These are phyloP conservation scores for Myiozetetes cayanensis DNA, from an alignment of 2,113 vertebrate genomes.

Conservation along the genomic window DNA sequence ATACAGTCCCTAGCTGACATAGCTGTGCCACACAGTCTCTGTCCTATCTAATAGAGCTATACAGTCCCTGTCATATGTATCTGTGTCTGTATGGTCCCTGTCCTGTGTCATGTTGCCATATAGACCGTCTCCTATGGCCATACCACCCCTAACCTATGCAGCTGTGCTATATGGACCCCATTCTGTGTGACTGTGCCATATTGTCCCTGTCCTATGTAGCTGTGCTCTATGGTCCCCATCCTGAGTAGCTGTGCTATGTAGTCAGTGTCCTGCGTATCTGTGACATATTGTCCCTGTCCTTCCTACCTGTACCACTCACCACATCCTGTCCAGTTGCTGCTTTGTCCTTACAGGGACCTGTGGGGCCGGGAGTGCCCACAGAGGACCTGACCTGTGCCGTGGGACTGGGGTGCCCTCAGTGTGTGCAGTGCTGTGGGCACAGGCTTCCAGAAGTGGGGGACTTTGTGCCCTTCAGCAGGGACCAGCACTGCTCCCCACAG, in stretches of 20 bases:
- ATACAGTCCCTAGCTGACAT: not conserved
- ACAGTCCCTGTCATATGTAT: fast-evolving
- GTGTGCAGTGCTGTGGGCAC: not conserved
- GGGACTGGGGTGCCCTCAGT: not conserved
- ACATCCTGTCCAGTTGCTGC: not conserved
- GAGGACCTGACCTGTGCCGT: not conserved
- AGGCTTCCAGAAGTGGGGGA: not conserved
- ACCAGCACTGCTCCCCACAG: not conserved
- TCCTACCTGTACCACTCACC: not conserved
- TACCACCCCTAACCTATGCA: not conserved
- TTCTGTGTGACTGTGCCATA: not conserved
- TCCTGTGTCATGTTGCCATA: not conserved
- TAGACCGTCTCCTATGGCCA: not conserved
- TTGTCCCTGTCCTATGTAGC: fast-evolving
- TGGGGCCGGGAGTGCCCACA: not conserved
- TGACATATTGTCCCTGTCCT: not conserved
- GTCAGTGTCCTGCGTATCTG: fast-evolving
- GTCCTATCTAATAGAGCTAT: fast-evolving
- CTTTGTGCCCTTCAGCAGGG: not conserved
- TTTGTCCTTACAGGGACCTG: not conserved
- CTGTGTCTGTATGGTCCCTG: not conserved
- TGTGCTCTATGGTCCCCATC: not conserved
- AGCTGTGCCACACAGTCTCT: not conserved
- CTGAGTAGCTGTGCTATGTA: not conserved
- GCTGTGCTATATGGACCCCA: not conserved